Evolutionary conservation across 1,140 invertebrate species (phyloP), one percentile per base, ranked within the genome.

Genomic region (Leucophenga varia): DNA sequence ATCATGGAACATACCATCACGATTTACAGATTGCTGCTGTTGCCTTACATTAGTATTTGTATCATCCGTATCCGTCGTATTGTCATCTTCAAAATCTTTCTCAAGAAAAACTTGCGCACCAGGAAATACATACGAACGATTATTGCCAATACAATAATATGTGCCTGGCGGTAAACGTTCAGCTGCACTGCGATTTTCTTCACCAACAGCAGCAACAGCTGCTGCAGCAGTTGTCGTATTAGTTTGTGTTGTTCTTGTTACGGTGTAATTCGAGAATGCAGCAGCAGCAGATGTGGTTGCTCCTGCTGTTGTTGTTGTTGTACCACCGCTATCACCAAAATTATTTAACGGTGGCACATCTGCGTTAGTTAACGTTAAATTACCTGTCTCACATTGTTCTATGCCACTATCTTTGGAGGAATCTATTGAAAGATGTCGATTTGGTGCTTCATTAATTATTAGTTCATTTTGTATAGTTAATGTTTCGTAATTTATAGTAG

Each of bases 371-470:
- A 32, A n/a, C 4, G 37, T 41, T 0, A 49, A 47, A 46, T 50
- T 61, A 12, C 53, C 56, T 7, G 49, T 54, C 12, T 73, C 70
- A 25, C 58, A 63, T 25, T 59, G 59, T 25, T 67, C 63, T n/a
- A 73, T 73, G 42, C 70, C 70, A 48, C 70, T 73, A 40, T 73
- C 70, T 43, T 73, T 73, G 5, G 70, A 68, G 1, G 70, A 73
- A 20, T 73, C 70, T 8, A 73, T 60, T 6, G 70, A 73, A 2
- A 73, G 45, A 49, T 73, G 70, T 1, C 70, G 63, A 51, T 60
- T 56, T n/a, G n/a, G n/a, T n/a, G n/a, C n/a, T n/a, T n/a, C n/a
- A n/a, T n/a, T n/a, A n/a, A n/a, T n/a, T n/a, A n/a, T n/a, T n/a
- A n/a, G n/a, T n/a, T n/a, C n/a, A n/a, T n/a, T n/a, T n/a, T n/a